phyloP scores from a whole-genome alignment of 2,113 vertebrate species.

The Lamprotornis superbus region DNA sequence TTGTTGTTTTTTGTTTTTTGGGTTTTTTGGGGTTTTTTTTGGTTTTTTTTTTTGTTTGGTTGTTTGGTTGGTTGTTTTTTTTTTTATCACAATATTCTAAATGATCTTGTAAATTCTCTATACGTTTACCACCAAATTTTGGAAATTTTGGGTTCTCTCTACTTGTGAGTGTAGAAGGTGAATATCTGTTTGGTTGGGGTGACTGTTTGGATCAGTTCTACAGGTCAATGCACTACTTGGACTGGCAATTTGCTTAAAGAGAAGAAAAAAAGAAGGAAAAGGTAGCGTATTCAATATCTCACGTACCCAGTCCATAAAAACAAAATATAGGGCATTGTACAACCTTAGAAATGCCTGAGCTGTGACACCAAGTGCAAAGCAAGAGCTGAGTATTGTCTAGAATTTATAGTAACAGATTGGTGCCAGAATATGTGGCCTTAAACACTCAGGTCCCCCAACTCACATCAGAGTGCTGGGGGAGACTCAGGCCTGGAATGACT shows the following conservation, averaged over 20 bases:
- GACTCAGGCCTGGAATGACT: background rate
- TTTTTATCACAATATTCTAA: background rate
- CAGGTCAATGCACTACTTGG: background rate
- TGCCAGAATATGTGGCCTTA: background rate
- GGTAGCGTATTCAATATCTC: background rate
- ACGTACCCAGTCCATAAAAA: background rate
- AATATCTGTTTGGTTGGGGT: background rate
- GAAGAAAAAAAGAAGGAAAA: background rate
- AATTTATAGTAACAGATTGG: background rate
- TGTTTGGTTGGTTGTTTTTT: too few relatives aligned
- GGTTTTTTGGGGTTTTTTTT: too few relatives aligned
- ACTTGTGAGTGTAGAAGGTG: background rate
- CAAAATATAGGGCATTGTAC: background rate
- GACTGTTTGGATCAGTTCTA: background rate
- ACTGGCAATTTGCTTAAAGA: background rate
- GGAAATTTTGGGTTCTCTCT: fast-evolving
- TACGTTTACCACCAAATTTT: background rate
- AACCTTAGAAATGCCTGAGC: background rate
- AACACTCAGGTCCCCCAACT: fast-evolving
- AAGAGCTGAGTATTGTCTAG: background rate
- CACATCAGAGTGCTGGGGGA: background rate
- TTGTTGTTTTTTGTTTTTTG: too few relatives aligned
- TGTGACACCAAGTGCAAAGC: background rate
- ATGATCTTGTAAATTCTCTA: background rate
- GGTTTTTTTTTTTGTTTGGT: too few relatives aligned